Evolutionary conservation across 1,140 invertebrate species (phyloP).

Genomic region (Eupeodes corollae): DNA sequence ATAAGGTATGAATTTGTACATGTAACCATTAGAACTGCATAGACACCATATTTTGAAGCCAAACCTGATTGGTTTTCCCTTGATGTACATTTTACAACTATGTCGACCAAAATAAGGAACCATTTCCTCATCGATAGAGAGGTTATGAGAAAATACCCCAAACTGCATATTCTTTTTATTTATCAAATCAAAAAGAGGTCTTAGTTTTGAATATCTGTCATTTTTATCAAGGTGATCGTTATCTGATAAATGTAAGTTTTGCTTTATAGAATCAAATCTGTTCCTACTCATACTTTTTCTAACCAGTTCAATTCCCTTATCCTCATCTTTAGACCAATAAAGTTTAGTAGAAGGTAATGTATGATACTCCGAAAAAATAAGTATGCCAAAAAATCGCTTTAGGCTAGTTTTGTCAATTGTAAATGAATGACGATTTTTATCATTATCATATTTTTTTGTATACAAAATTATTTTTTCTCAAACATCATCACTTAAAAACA

Average conservation of each 20-base stretch:
- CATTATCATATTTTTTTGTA: not conserved
- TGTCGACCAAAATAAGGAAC: conserved; percentile 42
- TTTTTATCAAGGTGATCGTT: conserved; percentile 20
- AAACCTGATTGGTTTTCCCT: conserved; percentile 40
- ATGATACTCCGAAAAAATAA: too few species aligned
- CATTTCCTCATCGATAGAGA: conserved; percentile 42
- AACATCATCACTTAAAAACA: not conserved
- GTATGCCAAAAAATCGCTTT: too few species aligned
- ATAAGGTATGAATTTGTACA: conserved; percentile 2
- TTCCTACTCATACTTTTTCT: too few species aligned
- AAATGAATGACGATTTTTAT: too few species aligned
- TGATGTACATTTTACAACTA: conserved; percentile 38
- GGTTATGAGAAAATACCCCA: conserved; percentile 30
- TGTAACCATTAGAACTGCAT: not conserved
- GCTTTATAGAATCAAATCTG: too few species aligned
- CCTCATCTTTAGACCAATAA: too few species aligned
- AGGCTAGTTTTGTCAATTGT: not conserved
- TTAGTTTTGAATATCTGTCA: conserved; percentile 28
- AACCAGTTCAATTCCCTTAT: conserved; percentile 7
- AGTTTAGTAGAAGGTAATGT: not conserved
- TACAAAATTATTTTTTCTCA: not conserved
- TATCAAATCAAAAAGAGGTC: conserved; percentile 10
- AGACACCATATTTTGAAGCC: conserved; percentile 6
- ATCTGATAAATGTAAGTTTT: too few species aligned
- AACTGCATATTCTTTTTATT: conserved; percentile 34